These are phyloP conservation scores for Lordiphosa fenestrarum DNA, from an alignment of 2,888 invertebrate genomes.

Conservation along the genomic window DNA sequence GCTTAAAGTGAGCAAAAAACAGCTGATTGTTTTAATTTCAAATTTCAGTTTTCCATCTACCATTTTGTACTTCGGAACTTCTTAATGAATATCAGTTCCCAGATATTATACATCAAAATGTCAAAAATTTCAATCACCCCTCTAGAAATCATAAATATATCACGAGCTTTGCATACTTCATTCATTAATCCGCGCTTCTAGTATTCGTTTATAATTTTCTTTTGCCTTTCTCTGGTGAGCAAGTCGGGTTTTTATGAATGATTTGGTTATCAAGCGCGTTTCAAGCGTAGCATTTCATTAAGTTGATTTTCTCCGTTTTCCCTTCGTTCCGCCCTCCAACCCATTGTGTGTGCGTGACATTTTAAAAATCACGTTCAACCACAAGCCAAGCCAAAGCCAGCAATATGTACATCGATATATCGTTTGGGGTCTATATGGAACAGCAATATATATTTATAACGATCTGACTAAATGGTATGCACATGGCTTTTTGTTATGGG, in stretches of 20 bases:
- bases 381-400: conserved; percentile 44
- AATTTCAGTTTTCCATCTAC: no score
- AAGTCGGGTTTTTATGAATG: conserved; percentile 54
- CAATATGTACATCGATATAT: conserved; percentile 39
- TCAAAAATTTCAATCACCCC: no score
- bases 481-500: conserved; percentile 33
- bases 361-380: conserved; percentile 75
- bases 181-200: no score
- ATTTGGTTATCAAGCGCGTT: conserved; percentile 45
- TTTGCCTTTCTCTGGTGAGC: conserved; percentile 2
- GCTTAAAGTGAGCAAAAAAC: no score
- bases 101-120: no score
- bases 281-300: conserved; percentile 38
- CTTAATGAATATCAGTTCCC: no score
- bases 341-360: conserved; percentile 68
- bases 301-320: conserved; percentile 7
- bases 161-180: no score
- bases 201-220: not conserved
- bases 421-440: conserved; percentile 30
- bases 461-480: conserved; percentile 48
- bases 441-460: conserved; percentile 40
- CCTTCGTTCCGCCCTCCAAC: not conserved
- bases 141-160: no score
- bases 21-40: no score
- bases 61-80: no score